Conservation (phyloP, 2,797 vertebrate species). For the Thunnus albacares region DNA sequence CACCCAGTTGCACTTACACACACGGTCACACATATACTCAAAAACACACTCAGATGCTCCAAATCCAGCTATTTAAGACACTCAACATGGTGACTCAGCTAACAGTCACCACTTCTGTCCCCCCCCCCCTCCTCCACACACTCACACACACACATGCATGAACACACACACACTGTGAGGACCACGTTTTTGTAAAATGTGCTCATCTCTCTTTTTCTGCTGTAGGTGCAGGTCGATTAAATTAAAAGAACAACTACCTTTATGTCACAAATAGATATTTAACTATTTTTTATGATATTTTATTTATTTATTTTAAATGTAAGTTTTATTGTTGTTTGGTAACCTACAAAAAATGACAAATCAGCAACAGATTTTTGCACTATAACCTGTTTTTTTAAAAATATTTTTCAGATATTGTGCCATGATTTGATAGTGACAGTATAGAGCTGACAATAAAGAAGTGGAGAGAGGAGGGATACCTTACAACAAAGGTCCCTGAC, state of each 20-base stretch:
- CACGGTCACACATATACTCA: slow-evolving; percentile 30
- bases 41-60: slow-evolving; percentile 57
- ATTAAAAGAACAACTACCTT: neutral
- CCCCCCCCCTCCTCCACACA: slow-evolving; percentile 32
- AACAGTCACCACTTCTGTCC: slow-evolving; percentile 69
- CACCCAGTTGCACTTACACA: neutral
- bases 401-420: neutral
- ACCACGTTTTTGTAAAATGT: slow-evolving; percentile 23
- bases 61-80: slow-evolving; percentile 65
- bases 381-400: neutral
- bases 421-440: neutral
- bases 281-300: neutral
- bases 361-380: neutral
- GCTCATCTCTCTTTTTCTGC: slow-evolving; percentile 2
- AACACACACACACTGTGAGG: slow-evolving; percentile 26
- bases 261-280: neutral
- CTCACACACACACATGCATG: slow-evolving; percentile 18
- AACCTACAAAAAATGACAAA: neutral
- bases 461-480: neutral
- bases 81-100: slow-evolving; percentile 72
- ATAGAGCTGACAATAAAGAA: neutral
- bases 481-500: neutral
- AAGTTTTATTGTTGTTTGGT: too few relatives aligned
- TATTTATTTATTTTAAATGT: too few relatives aligned
- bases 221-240: slow-evolving; percentile 2